Percentiles rank a stretch among this genome's conserved stretches.
Conservation (phyloP, 2,888 invertebrate genomes). For the Agrotis clavis region DNA sequence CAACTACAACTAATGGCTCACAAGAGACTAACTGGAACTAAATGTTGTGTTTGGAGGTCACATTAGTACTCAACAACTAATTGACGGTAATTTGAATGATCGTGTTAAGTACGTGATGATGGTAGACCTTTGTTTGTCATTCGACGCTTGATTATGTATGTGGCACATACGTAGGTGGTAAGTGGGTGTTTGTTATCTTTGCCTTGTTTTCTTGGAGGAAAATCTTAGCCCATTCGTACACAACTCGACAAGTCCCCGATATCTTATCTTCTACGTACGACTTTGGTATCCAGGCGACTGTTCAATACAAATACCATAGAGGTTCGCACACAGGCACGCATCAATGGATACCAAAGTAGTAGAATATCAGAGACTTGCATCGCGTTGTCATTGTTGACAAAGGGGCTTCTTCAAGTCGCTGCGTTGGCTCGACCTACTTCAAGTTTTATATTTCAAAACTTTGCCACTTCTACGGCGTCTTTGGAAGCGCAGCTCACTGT, state of each 20-base stretch:
- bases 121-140: slow-evolving; percentile 47
- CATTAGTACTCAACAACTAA: slow-evolving; percentile 38
- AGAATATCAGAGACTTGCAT: no score
- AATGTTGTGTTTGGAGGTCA: slow-evolving; percentile 9
- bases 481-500: background rate
- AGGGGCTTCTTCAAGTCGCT: no score
- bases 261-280: no score
- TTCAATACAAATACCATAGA: no score
- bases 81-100: slow-evolving; percentile 38
- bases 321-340: no score
- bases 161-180: slow-evolving; percentile 25
- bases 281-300: no score
- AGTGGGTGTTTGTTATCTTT: background rate
- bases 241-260: no score
- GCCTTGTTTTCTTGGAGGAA: slow-evolving; percentile 19
- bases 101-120: slow-evolving; percentile 50
- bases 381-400: no score
- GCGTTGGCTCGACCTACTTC: no score
- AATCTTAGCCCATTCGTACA: background rate
- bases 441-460: no score
- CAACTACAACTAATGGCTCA: slow-evolving; percentile 7
- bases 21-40: background rate
- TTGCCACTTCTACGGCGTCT: background rate
- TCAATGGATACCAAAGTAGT: no score
- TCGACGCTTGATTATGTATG: slow-evolving; percentile 24